Evolutionary conservation across 2,113 vertebrate genomes (phyloP), one percentile per base, ranked within the genome.

Genomic region (Calyptomena viridis): DNA sequence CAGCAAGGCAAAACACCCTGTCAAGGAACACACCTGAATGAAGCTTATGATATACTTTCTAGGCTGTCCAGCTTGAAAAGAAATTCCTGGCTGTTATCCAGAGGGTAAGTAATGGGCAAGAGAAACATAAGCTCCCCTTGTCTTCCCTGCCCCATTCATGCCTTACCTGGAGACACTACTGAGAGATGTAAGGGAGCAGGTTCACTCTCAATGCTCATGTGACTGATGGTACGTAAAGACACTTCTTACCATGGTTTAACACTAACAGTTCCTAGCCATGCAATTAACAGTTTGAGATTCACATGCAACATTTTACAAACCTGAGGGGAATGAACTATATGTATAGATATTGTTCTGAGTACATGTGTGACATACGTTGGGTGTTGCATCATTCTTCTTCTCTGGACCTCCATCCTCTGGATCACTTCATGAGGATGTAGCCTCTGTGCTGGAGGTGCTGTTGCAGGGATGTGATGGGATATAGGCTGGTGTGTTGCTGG

Each of bases 361-460:
- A 96, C 69, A 82, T 92, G 92, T 95, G 83, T 87, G 78, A 98
- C 99, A 96, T 98, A 99, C 99, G 99, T 99, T 50, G 99, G 99
- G 87, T 99, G 99, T 92, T 99, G 99, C 99, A 99, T 99, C 99
- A 99, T 98, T 88, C 99, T 97, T 91, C 99, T 98, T 76, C 99
- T 98, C 94, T 99, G 99, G 91, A 98, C 99, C 97, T 99, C 99
- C 98, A 99, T 99, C 97, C 99, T 98, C 97, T 99, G 99, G 97
- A 99, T 98, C 93, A 99, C 98, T 83, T 99, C 99, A n/a, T 99
- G 99, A 58, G 99, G 99, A 96, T 99, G 99, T 47, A 99, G 98
- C 97, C 99, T 98, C 97, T 99, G 99, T 75, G 99, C 98, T 0
- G 99, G 97, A 80, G 99, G 98, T 23, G 98, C 99, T 39, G 99